Evolutionary conservation across 2,797 vertebrate species (phyloP), one percentile per base, ranked within the genome.

Genomic region (Acrossocheilus wenchowensis): DNA sequence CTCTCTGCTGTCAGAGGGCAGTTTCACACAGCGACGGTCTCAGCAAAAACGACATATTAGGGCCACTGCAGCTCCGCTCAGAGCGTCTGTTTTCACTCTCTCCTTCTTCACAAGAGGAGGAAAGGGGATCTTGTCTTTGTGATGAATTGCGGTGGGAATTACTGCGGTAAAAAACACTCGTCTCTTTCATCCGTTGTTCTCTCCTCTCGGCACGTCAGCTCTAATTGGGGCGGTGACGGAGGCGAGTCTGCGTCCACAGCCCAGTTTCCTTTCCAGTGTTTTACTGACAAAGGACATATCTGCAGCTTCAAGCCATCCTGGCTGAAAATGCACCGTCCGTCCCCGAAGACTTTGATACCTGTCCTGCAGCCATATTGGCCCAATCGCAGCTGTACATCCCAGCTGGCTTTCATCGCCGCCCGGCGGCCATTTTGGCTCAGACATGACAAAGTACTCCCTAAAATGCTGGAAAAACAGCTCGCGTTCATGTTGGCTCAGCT

Each of bases 211-310:
- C 83, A 71, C 75, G 81, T 87, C 86, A 79, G 74, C 81, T 87
- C 81, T 90, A 90, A 90, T 90, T 87, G 81, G 86, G 89, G 72
- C 66, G 83, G 66, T 62, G 57, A 86, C 48, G 54, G 78, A 50
- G 78, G 87, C 62, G 45, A 77, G 54, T 39, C 64, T 54, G 80
- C 75, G 30, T 41, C 79, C 81, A 50, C 81, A 74, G 71, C 62
- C 50, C 81, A 84, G 72, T 69, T 87, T 71, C 68, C 84, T 86
- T 26, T 39, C 17, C 54, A 87, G 82, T 43, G 12, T 84, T 84
- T 74, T 85, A 86, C 39, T 57, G 54, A 87, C 34, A 85, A 69
- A 87, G 85, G 64, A 71, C 82, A 86, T 26, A 89, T 87, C 77
- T 81, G 43, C 54, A 82, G 75, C 89, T 84, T 17, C 23, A 74